phyloP scores from a whole-genome alignment of 2,113 vertebrate species.

The Steatornis caripensis region DNA sequence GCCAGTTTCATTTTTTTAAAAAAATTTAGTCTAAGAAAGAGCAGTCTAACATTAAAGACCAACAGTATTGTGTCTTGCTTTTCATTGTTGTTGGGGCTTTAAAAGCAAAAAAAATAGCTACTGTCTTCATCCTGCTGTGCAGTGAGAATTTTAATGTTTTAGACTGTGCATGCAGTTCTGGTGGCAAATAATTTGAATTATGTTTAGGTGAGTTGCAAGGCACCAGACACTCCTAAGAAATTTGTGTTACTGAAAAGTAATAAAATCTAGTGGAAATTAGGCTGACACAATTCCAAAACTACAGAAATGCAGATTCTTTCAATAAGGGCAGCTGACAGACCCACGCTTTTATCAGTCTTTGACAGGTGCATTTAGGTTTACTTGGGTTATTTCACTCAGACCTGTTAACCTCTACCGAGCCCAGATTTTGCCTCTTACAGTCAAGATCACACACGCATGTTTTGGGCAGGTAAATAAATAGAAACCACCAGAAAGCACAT shows the following conservation, averaged over 20 bases:
- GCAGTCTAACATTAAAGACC: background rate
- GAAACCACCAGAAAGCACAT: background rate
- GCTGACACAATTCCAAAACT: background rate
- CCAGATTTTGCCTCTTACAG: background rate
- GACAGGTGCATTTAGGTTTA: background rate
- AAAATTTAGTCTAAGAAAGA: background rate
- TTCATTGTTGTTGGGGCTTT: background rate
- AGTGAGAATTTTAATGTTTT: background rate
- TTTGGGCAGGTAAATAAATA: background rate
- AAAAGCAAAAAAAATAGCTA: background rate
- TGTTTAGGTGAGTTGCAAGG: background rate
- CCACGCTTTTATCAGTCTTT: background rate
- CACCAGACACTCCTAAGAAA: background rate
- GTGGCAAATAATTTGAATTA: background rate
- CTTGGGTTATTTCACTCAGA: background rate
- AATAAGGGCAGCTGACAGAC: background rate
- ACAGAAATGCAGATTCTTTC: conserved; percentile 20
- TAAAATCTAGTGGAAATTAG: conserved; percentile 25
- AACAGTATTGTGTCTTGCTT: background rate
- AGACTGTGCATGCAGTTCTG: background rate
- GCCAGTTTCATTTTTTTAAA: background rate
- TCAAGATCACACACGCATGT: background rate
- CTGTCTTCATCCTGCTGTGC: background rate
- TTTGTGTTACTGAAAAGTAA: background rate
- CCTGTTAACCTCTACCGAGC: background rate